Evolutionary conservation across 2,797 vertebrate genomes (phyloP).

Genomic region (Aldrovandia affinis): DNA sequence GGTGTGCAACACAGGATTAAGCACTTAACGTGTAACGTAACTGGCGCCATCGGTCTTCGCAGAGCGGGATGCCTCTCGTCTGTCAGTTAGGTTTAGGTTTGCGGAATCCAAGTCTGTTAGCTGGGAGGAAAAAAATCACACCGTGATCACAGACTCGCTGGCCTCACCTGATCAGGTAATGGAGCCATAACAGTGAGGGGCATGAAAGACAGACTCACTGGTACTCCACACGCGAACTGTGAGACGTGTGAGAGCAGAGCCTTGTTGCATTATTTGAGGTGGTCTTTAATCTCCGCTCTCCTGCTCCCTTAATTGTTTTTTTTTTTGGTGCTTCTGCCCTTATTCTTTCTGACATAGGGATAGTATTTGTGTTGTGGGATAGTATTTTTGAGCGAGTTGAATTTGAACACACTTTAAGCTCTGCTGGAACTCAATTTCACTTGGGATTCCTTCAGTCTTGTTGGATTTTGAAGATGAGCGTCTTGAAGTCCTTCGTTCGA

Average conservation of each 20-base stretch:
- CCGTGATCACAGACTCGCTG: slow-evolving; percentile 9
- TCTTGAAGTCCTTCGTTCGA: too few species aligned
- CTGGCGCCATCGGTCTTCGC: slow-evolving; percentile 74
- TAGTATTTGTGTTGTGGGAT: not conserved
- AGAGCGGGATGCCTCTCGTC: slow-evolving; percentile 58
- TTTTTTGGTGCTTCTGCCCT: slow-evolving; percentile 52
- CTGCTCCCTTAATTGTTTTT: slow-evolving; percentile 63
- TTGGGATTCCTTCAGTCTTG: too few species aligned
- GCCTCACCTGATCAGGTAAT: slow-evolving; percentile 62
- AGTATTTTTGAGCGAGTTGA: too few species aligned
- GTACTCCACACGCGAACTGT: slow-evolving; percentile 41
- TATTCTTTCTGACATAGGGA: slow-evolving; percentile 38
- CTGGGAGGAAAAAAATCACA: slow-evolving; percentile 18
- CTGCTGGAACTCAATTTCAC: too few species aligned
- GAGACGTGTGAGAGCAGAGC: slow-evolving; percentile 56
- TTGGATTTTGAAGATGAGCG: too few species aligned
- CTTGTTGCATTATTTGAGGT: slow-evolving; percentile 55
- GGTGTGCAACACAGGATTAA: slow-evolving; percentile 82
- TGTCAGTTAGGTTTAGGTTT: slow-evolving; percentile 59
- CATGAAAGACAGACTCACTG: slow-evolving; percentile 60
- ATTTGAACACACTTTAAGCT: too few species aligned
- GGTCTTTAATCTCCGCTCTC: slow-evolving; percentile 64
- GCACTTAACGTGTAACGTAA: slow-evolving; percentile 82
- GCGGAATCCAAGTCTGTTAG: slow-evolving; percentile 60
- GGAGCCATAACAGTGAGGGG: slow-evolving; percentile 64